Conservation (phyloP, 2,888 invertebrate species). For the Polia nebulosa region DNA sequence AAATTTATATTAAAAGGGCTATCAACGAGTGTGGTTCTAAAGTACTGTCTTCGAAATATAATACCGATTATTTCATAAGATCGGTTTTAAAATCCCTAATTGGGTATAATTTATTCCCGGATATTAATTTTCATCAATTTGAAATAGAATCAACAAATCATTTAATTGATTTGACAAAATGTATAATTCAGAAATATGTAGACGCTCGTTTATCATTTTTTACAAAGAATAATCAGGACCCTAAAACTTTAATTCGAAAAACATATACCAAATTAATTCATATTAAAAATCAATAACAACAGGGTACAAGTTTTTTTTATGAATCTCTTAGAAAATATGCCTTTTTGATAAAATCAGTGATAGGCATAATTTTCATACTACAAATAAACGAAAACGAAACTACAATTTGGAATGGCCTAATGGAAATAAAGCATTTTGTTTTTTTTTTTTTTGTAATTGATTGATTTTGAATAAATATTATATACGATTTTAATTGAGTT, state of each 20-base stretch:
- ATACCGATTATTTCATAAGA: slow-evolving; percentile 8
- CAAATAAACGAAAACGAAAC: no score
- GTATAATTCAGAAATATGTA: neutral
- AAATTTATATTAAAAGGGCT: slow-evolving; percentile 11
- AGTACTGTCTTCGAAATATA: neutral
- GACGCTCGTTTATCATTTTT: neutral
- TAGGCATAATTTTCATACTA: no score
- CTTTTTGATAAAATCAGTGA: no score
- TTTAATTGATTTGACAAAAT: slow-evolving; percentile 7
- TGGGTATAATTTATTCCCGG: slow-evolving; percentile 16
- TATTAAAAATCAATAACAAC: slow-evolving; percentile 2
- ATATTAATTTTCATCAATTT: slow-evolving; percentile 8
- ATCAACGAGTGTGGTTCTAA: slow-evolving; percentile 1
- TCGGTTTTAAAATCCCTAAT: slow-evolving; percentile 5
- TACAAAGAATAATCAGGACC: neutral
- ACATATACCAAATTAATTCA: slow-evolving; percentile 5
- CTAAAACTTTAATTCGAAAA: neutral
- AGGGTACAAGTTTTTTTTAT: no score
- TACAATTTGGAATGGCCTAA: no score
- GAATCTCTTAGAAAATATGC: no score
- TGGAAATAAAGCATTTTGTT: no score
- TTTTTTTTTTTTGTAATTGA: no score
- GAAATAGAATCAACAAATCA: slow-evolving; percentile 1
- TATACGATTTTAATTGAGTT: no score
- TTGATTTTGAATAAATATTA: no score